Conservation (phyloP, 2,113 vertebrate species). For the Porphyrio hochstetteri region DNA sequence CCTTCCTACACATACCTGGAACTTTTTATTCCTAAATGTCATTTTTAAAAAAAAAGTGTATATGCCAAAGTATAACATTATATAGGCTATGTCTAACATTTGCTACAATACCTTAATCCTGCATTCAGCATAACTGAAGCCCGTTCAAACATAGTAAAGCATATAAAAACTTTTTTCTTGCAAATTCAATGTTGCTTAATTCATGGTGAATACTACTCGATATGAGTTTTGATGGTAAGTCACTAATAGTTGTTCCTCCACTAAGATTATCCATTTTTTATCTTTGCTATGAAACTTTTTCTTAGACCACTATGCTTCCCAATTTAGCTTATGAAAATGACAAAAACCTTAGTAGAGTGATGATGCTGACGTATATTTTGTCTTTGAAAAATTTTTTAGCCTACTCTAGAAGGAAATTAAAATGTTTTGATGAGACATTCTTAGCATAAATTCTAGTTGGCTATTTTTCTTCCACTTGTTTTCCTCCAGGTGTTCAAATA, state of each 20-base stretch:
- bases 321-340: not conserved
- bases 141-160: not conserved
- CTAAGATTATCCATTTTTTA: not conserved
- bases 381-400: not conserved
- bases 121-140: not conserved
- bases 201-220: not conserved
- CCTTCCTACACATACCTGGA: not conserved
- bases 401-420: not conserved
- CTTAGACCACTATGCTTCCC: not conserved
- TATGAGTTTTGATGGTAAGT: not conserved
- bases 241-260: not conserved
- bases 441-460: not conserved
- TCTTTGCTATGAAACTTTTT: not conserved
- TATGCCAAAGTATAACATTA: not conserved
- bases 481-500: not conserved
- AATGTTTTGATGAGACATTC: not conserved
- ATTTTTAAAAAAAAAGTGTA: not conserved
- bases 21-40: not conserved
- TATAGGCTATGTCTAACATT: not conserved
- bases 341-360: not conserved
- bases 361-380: not conserved
- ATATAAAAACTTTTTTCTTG: not conserved
- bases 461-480: not conserved
- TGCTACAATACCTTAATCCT: not conserved
- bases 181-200: not conserved